Base-by-base conservation (phyloP, 2,888 invertebrate species). In the Aleiodes testaceus region DNA sequence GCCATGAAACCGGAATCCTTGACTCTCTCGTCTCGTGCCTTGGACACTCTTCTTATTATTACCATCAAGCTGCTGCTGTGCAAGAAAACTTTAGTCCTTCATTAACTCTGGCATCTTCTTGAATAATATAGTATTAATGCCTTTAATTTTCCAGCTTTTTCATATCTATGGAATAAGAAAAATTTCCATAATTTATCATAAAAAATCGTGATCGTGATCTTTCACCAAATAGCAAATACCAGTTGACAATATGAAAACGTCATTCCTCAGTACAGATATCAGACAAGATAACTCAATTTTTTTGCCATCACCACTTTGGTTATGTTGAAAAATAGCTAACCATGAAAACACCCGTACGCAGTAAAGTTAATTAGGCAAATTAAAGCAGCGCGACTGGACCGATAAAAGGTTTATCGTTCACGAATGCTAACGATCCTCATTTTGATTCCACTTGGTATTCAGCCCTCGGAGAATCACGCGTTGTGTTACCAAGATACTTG, bases 1-100 rank as follows among this genome's bases (percentile, higher is more conserved):
- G 61, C 44, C 52, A 74, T 77, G 74, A 82, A 84, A 83, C 78
- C 79, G 79, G 82, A 82, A 83, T 82, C 77, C 78, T 71, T 63
- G 68, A 65, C 47, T 53, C 67, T 67, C 42, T 66, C 63, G 64
- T 55, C 42, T 53, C 30, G 16, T 22, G 45, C 6, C 30, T 18
- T 65, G 47, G n/a, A 36, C 36, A 36, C 36, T 36, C 36, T 36
- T 36, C 36, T 36, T 36, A 3, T 36, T 36, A 36, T 36, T 36
- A 36, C 7, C 9, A 36, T 36, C 7, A 7, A 36, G 36, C 36
- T 6, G 6, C 9, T 36, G 2, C 7, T 36, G 9, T 9, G 7
- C 36, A 36, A 36, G 36, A 36, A 36, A 36, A 36, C 36, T 36
- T 36, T 36, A 36, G 36, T 36, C 36, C 2, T 36, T 36, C 36